Evolutionary conservation across 2,888 invertebrate species (phyloP).

Genomic region (Epinotia nisella): DNA sequence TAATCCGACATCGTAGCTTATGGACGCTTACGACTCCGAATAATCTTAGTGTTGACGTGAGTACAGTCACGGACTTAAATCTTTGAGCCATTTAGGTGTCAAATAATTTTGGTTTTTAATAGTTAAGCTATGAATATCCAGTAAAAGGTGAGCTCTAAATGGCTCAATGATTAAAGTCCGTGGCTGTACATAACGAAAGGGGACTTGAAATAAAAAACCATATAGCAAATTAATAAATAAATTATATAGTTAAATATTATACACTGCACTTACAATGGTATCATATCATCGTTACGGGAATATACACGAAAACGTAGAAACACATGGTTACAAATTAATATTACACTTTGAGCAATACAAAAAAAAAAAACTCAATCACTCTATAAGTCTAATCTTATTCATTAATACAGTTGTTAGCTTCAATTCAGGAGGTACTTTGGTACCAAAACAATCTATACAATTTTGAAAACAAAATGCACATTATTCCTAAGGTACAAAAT

Average conservation of each 20-base stretch:
- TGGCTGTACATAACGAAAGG: no score
- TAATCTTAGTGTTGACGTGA: no score
- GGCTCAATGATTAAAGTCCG: no score
- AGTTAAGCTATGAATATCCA: no score
- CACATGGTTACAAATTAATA: conserved; percentile 71
- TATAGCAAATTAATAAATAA: conserved; percentile 83
- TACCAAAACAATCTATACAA: conserved; percentile 48
- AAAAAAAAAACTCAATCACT: conserved; percentile 80
- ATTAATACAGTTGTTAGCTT: conserved; percentile 52
- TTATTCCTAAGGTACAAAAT: conserved; percentile 8
- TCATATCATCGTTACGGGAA: conserved; percentile 77
- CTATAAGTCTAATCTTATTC: conserved; percentile 65
- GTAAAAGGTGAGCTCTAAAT: no score
- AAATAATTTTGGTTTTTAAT: no score
- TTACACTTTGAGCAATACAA: conserved; percentile 83
- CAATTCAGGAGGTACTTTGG: conserved; percentile 55
- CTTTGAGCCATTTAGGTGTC: no score
- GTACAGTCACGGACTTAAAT: no score
- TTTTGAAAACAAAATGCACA: conserved; percentile 16
- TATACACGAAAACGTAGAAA: conserved; percentile 80
- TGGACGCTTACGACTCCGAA: no score
- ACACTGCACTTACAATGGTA: conserved; percentile 81
- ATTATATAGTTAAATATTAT: conserved; percentile 83
- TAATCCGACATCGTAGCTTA: no score
- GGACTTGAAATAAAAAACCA: conserved; percentile 44